Base-by-base conservation (phyloP, 2,888 invertebrate genomes). In the Onthophagus sagittarius region DNA sequence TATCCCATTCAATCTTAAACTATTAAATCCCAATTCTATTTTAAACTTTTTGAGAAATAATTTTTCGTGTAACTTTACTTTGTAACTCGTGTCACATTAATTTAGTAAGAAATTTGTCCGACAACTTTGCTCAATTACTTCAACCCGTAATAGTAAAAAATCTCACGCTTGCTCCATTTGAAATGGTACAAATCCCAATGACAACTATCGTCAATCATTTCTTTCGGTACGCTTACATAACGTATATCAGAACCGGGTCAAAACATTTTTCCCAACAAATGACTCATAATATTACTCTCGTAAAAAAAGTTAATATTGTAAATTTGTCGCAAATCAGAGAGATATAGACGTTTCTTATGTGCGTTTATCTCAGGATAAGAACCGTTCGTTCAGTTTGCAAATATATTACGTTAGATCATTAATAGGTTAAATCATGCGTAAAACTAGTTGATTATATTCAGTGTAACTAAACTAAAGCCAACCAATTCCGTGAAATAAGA, bases 171-270 rank as follows among this genome's bases (percentile, higher is more conserved):
- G 39, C 11, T 53, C 39, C 6, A 53, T 7, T 53, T 53, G 9
- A 53, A 53, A 53, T 53, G 39, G 39, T 53, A 53, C 39, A 53
- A 53, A 7, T 23, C 67, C 15, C 67, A 13, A 31, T 67, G 67
- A 67, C 67, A 67, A 67, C 67, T n/a, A 31, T 67, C 67, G 67
- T 67, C 67, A 67, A 67, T 67, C 67, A 67, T 67, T 67, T 67
- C 67, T 67, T 67, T 67, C 67, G 67, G 15, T 67, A 15, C 31
- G 67, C 15, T 67, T 67, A 32, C 67, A 67, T 67, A 31, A 32
- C 31, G 67, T 67, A 15, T 15, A 31, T n/a, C 67, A 32, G 67
- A 15, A 31, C 67, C 7, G 67, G 31, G 15, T 14, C 67, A n/a
- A 9, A n/a, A n/a, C 67, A 5, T 32, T 67, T 67, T 67, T 23